Percentiles rank a stretch among this genome's conserved stretches.
Evolutionary conservation across 2,113 vertebrate genomes (phyloP).

Genomic region (Bungarus multicinctus): DNA sequence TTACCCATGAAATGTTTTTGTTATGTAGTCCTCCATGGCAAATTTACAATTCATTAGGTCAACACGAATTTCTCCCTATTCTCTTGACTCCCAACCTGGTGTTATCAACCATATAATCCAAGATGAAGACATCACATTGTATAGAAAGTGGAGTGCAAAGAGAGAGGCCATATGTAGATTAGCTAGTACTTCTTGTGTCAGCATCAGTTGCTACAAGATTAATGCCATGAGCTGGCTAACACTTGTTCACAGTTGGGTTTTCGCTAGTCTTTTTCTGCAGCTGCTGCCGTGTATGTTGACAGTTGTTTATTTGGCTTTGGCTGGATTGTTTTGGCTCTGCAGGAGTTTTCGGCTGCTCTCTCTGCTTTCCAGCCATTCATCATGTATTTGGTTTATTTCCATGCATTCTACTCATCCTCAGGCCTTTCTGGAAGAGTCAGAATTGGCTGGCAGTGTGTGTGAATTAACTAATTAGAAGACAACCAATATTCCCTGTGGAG

Average conservation of each 20-base stretch:
- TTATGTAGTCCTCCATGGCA: constrained; percentile 9
- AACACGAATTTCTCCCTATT: constrained; percentile 27
- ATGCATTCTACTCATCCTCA: constrained; percentile 39
- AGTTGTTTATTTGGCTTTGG: constrained; percentile 35
- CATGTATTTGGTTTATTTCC: constrained; percentile 38
- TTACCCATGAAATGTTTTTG: constrained; percentile 12
- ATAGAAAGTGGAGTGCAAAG: constrained; percentile 40
- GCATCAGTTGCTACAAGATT: constrained; percentile 58
- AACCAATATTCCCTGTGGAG: constrained; percentile 22
- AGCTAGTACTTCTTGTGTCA: constrained; percentile 48
- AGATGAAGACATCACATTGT: constrained; percentile 45
- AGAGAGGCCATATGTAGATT: constrained; percentile 58
- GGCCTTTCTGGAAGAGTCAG: constrained; percentile 33
- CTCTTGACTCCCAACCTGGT: constrained; percentile 47
- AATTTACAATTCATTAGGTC: constrained; percentile 29
- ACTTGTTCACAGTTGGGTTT: constrained; percentile 61
- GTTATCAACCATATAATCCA: constrained; percentile 24
- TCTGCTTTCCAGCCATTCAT: constrained; percentile 39
- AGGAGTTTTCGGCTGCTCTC: constrained; percentile 33
- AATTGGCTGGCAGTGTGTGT: constrained; percentile 30
- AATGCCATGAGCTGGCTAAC: constrained; percentile 57
- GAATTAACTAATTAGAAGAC: constrained; percentile 38
- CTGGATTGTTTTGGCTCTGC: constrained; percentile 36
- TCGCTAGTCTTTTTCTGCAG: constrained; percentile 45
- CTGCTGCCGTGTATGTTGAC: background rate